Conservation (phyloP, 2,888 invertebrate genomes). For the Trachelus iudaicus region DNA sequence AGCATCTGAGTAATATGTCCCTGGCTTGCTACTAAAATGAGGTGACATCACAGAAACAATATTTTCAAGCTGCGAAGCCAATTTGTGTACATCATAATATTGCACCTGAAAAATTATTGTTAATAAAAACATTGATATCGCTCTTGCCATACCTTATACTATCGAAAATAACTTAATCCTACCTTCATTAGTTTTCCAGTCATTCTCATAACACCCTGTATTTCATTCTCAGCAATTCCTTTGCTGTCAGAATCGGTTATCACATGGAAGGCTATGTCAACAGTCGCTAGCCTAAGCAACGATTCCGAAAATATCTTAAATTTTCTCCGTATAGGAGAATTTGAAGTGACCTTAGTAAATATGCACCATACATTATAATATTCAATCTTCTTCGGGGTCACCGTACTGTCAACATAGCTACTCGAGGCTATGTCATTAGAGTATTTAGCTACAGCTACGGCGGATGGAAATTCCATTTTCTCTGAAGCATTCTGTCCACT, state of each 20-base stretch:
- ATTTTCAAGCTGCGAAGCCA: slow-evolving; percentile 71
- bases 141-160: neutral
- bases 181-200: slow-evolving; percentile 64
- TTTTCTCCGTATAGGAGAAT: slow-evolving; percentile 68
- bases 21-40: slow-evolving; percentile 77
- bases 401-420: neutral
- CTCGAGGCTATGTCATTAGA: slow-evolving; percentile 2
- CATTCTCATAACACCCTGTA: slow-evolving; percentile 60
- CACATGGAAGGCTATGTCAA: slow-evolving; percentile 71
- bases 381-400: slow-evolving; percentile 19
- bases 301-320: slow-evolving; percentile 68
- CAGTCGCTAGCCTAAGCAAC: slow-evolving; percentile 66
- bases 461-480: slow-evolving; percentile 38
- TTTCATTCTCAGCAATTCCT: slow-evolving; percentile 67
- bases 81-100: slow-evolving; percentile 73
- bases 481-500: slow-evolving; percentile 32
- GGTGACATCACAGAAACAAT: slow-evolving; percentile 76
- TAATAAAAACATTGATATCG: neutral
- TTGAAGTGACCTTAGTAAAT: slow-evolving; percentile 69
- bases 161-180: slow-evolving; percentile 37
- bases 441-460: slow-evolving; percentile 23
- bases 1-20: slow-evolving; percentile 82
- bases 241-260: slow-evolving; percentile 73
- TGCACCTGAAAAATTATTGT: slow-evolving; percentile 61
- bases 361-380: slow-evolving; percentile 70